These are phyloP conservation scores for Phoxinus dragarum DNA, from an alignment of 2,797 vertebrate genomes.

Conservation along the genomic window DNA sequence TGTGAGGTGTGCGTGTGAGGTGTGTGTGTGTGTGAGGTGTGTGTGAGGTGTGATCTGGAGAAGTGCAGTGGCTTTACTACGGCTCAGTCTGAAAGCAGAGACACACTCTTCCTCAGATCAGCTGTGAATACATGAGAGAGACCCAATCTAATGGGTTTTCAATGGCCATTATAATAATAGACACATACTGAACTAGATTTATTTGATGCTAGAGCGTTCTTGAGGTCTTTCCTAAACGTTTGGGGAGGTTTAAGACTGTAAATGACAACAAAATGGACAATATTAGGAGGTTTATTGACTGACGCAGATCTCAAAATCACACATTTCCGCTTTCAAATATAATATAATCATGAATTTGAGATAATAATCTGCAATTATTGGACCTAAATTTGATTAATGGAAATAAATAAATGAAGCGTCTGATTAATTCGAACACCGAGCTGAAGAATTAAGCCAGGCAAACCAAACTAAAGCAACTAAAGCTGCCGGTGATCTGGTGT, in stretches of 20 bases:
- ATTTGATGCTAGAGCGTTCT: neutral
- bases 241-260: neutral
- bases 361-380: neutral
- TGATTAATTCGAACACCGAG: neutral
- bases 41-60: constrained; percentile 1
- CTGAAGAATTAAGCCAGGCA: neutral
- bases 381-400: no score
- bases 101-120: neutral
- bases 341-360: neutral
- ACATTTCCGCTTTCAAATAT: neutral
- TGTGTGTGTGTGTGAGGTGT: neutral
- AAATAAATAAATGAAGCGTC: neutral
- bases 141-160: neutral
- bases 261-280: neutral
- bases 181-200: neutral
- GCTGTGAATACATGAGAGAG: neutral
- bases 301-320: neutral
- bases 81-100: constrained; percentile 10
- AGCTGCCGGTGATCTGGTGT: neutral
- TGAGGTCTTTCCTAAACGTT: neutral
- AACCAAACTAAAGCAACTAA: neutral
- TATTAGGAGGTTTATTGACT: neutral
- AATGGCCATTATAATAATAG: neutral
- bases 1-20: neutral
- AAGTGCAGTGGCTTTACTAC: neutral